Evolutionary conservation across 1,140 invertebrate genomes (phyloP).

Genomic region (Grapholita molesta): DNA sequence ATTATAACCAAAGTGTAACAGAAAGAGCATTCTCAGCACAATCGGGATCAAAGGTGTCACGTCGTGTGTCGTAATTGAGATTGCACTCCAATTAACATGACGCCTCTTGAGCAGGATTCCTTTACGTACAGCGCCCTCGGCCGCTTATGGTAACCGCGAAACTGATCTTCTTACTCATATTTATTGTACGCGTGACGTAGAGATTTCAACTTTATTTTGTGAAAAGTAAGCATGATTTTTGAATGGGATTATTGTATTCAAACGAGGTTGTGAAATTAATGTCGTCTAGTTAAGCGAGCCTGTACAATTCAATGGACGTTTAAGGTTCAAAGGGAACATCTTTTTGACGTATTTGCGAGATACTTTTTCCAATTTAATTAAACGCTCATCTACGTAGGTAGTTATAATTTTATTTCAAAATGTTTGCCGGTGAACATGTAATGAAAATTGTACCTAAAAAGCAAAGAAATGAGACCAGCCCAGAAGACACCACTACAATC

Average conservation of each 20-base stretch:
- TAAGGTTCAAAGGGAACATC: slow-evolving; percentile 12
- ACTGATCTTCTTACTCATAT: not conserved
- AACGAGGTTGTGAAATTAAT: slow-evolving; percentile 1
- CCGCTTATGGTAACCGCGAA: slow-evolving; percentile 30
- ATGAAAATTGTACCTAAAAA: not conserved
- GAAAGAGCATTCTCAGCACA: slow-evolving; percentile 67
- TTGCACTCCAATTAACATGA: slow-evolving; percentile 67
- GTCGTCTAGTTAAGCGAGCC: slow-evolving; percentile 28
- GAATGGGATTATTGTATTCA: not conserved
- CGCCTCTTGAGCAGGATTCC: slow-evolving; percentile 51
- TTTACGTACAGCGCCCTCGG: slow-evolving; percentile 35
- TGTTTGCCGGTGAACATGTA: not conserved
- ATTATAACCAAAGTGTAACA: slow-evolving; percentile 25
- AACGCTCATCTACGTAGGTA: not conserved
- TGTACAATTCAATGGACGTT: slow-evolving; percentile 26
- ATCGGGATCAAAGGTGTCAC: slow-evolving; percentile 45
- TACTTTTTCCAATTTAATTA: not conserved
- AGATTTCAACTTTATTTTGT: not conserved
- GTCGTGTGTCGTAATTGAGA: slow-evolving; percentile 65
- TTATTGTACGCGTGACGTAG: not conserved
- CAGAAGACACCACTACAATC: not conserved
- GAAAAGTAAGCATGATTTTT: slow-evolving; percentile 6
- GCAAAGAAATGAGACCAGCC: slow-evolving; percentile 5
- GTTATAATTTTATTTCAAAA: too few relatives aligned
- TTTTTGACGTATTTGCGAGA: slow-evolving; percentile 9